A percentile compares a stretch with the other conserved stretches of the same genome.
phyloP scores from a whole-genome alignment of 2,797 vertebrate genomes.

The Squalus acanthias region DNA sequence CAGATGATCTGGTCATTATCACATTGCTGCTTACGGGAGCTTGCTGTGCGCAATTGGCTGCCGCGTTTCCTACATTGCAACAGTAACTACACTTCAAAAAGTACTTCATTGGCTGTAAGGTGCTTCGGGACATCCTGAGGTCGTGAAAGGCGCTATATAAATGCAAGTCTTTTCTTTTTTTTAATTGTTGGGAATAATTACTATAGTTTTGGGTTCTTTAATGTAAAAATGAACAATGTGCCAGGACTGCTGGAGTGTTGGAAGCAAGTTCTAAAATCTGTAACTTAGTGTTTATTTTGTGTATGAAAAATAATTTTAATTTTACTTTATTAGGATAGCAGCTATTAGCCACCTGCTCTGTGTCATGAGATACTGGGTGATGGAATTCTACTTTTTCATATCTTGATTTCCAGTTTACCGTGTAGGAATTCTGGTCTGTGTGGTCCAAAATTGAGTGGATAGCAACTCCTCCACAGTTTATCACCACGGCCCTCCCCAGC shows the following conservation, averaged over 20 bases:
- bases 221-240: not conserved
- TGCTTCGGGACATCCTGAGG: no score
- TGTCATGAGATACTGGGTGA: not conserved
- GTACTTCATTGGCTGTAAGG: no score
- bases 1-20: no score
- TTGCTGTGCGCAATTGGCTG: no score
- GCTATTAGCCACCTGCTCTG: not conserved
- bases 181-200: not conserved
- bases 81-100: no score
- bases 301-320: not conserved
- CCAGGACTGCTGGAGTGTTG: not conserved
- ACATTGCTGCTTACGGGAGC: no score
- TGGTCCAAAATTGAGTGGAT: not conserved
- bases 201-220: not conserved
- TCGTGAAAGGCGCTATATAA: no score
- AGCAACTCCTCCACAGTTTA: not conserved
- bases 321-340: not conserved
- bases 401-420: not conserved
- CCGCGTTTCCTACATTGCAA: no score
- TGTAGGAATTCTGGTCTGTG: not conserved
- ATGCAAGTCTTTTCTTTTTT: no score
- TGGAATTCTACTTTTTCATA: not conserved
- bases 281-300: not conserved
- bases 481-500: not conserved
- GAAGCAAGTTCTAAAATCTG: not conserved